Evolutionary conservation across 2,797 vertebrate genomes (phyloP).

Genomic region (Clarias platycephalus): DNA sequence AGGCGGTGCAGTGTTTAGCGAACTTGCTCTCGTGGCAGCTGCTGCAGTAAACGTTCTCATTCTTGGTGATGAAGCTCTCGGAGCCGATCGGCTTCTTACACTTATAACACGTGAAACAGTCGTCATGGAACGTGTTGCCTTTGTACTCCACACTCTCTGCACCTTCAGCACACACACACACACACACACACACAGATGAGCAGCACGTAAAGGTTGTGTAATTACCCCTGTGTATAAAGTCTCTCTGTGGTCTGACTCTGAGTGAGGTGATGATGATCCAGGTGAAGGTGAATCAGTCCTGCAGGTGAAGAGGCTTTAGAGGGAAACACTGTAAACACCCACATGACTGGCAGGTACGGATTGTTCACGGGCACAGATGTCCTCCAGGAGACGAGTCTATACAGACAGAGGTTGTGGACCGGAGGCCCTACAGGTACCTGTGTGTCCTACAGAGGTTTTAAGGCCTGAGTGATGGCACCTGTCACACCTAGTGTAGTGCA

Average conservation of each 20-base stretch:
- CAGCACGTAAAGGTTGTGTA: not conserved
- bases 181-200: constrained; percentile 7
- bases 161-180: constrained; percentile 66
- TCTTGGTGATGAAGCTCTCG: constrained; percentile 92
- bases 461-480: not conserved
- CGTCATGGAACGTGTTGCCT: constrained; percentile 91
- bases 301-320: not conserved
- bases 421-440: too few species aligned
- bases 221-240: too few species aligned
- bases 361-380: not conserved
- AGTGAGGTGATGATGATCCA: not conserved
- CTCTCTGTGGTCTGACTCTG: not conserved
- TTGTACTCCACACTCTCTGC: constrained; percentile 94
- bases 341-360: not conserved
- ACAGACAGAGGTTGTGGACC: too few species aligned
- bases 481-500: not conserved
- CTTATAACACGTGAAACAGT: constrained; percentile 91
- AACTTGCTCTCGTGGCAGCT: constrained; percentile 93
- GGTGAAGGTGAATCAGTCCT: not conserved
- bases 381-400: not conserved
- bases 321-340: too few species aligned
- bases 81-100: constrained; percentile 91
- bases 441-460: too few species aligned
- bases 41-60: constrained; percentile 86
- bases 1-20: constrained; percentile 88